Percentiles rank a stretch among this genome's conserved stretches.
Conservation (phyloP, 2,113 vertebrate species). For the Ranitomeya imitator region DNA sequence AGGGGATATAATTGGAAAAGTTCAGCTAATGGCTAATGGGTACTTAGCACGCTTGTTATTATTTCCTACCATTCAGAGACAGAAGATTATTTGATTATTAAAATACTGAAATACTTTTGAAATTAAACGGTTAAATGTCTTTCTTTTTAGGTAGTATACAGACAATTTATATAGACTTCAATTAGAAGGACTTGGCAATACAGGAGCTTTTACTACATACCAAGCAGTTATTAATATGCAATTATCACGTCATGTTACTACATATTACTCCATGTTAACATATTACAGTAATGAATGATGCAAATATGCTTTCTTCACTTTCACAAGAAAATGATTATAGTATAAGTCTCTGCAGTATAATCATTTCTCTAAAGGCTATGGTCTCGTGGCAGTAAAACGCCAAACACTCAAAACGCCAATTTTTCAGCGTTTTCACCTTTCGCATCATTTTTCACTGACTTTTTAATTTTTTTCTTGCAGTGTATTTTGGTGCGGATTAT, state of each 20-base stretch:
- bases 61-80: not conserved
- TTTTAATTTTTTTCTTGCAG: too few species aligned
- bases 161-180: not conserved
- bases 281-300: not conserved
- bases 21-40: slow-evolving; percentile 19
- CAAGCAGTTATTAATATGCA: not conserved
- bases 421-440: too few species aligned
- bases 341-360: too few species aligned
- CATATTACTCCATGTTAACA: not conserved
- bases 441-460: too few species aligned
- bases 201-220: not conserved
- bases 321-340: too few species aligned
- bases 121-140: not conserved
- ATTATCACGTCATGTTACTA: not conserved
- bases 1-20: not conserved
- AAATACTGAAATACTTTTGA: not conserved
- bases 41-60: slow-evolving; percentile 19
- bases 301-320: not conserved
- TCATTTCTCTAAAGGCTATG: too few species aligned
- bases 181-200: not conserved
- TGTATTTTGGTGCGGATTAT: too few species aligned
- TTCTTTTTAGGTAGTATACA: not conserved
- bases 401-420: too few species aligned
- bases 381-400: too few species aligned
- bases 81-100: not conserved